Conservation (phyloP, 2,113 vertebrate genomes). For the Phylloscopus trochilus region DNA sequence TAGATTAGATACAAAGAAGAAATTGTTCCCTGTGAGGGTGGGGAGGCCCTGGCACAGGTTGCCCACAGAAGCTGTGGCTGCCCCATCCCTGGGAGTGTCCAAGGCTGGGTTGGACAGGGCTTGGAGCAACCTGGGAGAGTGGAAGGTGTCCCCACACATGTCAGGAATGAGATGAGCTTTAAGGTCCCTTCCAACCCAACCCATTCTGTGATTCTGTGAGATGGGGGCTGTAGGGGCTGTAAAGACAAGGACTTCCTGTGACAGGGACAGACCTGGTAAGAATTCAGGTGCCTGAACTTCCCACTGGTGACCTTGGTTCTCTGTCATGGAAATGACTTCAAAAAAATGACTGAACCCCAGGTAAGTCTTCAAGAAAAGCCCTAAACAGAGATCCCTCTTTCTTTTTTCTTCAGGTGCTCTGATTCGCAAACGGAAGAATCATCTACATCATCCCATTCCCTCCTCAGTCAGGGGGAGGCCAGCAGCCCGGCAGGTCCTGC, state of each 20-base stretch:
- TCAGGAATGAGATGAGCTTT: not conserved
- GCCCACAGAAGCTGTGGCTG: not conserved
- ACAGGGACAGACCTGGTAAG: not conserved
- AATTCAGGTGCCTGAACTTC: not conserved
- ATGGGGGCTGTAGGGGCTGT: not conserved
- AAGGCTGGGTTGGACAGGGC: rapidly evolving
- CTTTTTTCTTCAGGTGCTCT: not conserved
- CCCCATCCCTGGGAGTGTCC: not conserved
- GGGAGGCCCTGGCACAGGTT: rapidly evolving
- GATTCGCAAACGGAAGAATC: not conserved
- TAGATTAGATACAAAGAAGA: not conserved
- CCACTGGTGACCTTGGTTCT: slow-evolving; percentile 52
- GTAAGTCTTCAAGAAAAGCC: not conserved
- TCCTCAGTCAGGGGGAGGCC: not conserved
- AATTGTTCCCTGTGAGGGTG: not conserved
- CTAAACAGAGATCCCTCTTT: not conserved
- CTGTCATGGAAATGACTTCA: not conserved
- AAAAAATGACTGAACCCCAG: slow-evolving; percentile 62
- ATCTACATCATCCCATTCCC: not conserved
- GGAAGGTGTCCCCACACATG: not conserved
- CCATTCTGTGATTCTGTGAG: not conserved
- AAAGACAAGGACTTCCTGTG: not conserved
- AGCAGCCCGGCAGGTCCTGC: not conserved
- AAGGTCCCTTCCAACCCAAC: not conserved
- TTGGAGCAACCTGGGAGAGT: not conserved